Percentiles rank a stretch among this genome's conserved stretches.
Evolutionary conservation across 1,140 invertebrate genomes (phyloP).

Genomic region (Melanaphis sacchari): DNA sequence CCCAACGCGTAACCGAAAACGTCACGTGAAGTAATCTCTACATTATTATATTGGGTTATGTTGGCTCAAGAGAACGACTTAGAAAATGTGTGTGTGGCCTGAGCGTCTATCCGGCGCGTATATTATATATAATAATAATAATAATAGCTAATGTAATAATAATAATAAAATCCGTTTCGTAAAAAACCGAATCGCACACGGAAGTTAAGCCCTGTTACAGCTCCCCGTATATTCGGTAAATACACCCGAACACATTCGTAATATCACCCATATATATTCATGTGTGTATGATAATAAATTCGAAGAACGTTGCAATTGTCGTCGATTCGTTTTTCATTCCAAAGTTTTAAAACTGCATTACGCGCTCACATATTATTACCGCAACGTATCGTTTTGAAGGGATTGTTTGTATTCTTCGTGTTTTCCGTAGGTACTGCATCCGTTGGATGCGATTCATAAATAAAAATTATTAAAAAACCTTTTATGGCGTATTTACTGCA

Average conservation of each 20-base stretch:
- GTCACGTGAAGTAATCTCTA: not conserved
- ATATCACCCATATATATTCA: not conserved
- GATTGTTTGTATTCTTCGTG: not conserved
- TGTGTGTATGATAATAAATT: not conserved
- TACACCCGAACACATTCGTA: not conserved
- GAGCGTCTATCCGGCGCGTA: not conserved
- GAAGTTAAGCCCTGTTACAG: not conserved
- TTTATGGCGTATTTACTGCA: not conserved
- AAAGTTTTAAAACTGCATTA: slow-evolving; percentile 16
- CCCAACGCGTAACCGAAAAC: not conserved
- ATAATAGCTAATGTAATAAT: not conserved
- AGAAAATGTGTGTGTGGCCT: slow-evolving; percentile 9
- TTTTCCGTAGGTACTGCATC: not conserved
- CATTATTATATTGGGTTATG: slow-evolving; percentile 30
- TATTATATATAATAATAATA: not conserved
- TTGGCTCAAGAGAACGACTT: slow-evolving; percentile 31
- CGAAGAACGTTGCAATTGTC: not conserved
- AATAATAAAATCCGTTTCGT: not conserved
- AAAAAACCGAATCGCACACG: not conserved
- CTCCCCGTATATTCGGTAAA: not conserved
- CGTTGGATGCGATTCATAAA: not conserved
- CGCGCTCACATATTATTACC: not conserved
- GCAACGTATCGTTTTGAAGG: not conserved
- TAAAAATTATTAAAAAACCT: not conserved
- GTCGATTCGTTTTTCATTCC: slow-evolving; percentile 12